Evolutionary conservation across 1,140 invertebrate genomes (phyloP).

Genomic region (Sitodiplosis mosellana): DNA sequence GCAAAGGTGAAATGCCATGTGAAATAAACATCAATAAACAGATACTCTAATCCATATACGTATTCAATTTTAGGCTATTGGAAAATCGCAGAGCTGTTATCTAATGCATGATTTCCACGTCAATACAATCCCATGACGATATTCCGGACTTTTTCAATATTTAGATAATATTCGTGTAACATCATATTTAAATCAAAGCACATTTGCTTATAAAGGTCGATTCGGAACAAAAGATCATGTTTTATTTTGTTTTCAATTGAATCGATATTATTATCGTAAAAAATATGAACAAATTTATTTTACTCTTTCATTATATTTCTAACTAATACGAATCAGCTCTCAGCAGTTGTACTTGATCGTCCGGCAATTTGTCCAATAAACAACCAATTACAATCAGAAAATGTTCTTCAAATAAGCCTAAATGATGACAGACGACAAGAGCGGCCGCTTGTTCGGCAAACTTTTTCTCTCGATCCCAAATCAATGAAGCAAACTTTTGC

Average conservation of each 20-base stretch:
- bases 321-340: background rate
- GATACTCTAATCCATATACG: no score
- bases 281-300: background rate
- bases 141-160: no score
- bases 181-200: no score
- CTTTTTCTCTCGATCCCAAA: conserved; percentile 86
- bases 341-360: background rate
- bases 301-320: background rate
- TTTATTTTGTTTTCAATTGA: background rate
- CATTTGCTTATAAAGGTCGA: background rate
- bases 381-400: background rate
- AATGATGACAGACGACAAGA: conserved; percentile 46
- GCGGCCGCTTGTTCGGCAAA: conserved; percentile 85
- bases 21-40: no score
- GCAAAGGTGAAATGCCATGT: no score
- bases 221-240: background rate
- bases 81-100: no score
- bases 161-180: no score
- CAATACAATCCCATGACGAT: no score
- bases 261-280: background rate
- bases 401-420: background rate
- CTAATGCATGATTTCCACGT: no score
- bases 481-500: conserved; percentile 57
- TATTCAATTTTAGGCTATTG: no score
- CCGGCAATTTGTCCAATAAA: background rate